A percentile compares a stretch with the other conserved stretches of the same genome.
Conservation (phyloP, 2,797 vertebrate genomes). For the Cyprinodon diabolis region DNA sequence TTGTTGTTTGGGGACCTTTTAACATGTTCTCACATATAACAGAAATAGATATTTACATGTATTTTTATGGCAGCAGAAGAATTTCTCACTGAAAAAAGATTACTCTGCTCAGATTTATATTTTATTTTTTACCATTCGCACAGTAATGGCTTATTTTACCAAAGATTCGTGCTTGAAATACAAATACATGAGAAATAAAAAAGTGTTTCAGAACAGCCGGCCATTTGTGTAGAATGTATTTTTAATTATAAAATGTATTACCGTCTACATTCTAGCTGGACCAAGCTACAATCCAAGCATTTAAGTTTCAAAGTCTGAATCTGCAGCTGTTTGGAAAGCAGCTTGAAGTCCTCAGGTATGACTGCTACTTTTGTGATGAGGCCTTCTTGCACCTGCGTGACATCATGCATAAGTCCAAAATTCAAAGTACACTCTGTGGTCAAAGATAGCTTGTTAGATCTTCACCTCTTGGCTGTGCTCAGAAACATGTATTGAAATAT, state of each 20-base stretch:
- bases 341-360: neutral
- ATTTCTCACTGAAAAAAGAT: no score
- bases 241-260: no score
- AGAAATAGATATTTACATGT: no score
- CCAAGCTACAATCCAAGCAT: no score
- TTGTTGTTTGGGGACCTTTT: neutral
- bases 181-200: neutral
- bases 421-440: neutral
- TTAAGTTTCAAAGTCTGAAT: neutral
- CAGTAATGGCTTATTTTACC: no score
- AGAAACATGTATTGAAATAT: neutral
- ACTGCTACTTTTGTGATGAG: neutral
- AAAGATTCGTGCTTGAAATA: neutral
- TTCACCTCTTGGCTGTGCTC: neutral
- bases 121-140: slow-evolving; percentile 16
- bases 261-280: no score
- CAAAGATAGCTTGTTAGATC: neutral
- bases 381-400: neutral
- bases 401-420: no score
- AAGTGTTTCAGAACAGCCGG: no score
- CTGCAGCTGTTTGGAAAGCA: neutral
- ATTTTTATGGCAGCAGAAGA: no score
- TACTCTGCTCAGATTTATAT: no score
- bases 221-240: neutral
- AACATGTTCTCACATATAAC: no score